These are phyloP conservation scores for Antheraea yamamai DNA, from an alignment of 2,888 invertebrate species.

Conservation along the genomic window DNA sequence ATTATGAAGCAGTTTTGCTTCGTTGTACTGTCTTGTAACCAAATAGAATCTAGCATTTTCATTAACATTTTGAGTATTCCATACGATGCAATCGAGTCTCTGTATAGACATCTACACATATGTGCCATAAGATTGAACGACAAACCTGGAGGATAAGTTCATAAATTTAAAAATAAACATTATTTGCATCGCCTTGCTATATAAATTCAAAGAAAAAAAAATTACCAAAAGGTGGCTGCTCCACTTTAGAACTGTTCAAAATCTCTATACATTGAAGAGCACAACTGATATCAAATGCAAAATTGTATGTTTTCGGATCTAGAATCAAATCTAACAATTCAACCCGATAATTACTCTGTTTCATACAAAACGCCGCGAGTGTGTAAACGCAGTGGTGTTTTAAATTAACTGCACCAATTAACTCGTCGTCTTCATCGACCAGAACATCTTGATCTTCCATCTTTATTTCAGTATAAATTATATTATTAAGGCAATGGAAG, in stretches of 20 bases:
- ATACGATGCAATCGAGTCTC: slow-evolving; percentile 58
- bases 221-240: slow-evolving; percentile 61
- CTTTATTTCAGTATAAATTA: slow-evolving; percentile 50
- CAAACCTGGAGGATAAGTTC: slow-evolving; percentile 50
- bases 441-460: slow-evolving; percentile 50
- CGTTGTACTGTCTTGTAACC: slow-evolving; percentile 50
- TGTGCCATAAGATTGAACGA: slow-evolving; percentile 63
- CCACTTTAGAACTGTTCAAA: slow-evolving; percentile 47
- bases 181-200: not conserved
- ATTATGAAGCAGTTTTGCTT: slow-evolving; percentile 72
- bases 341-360: slow-evolving; percentile 50
- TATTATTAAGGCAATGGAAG: slow-evolving; percentile 58
- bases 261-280: slow-evolving; percentile 60
- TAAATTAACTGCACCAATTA: slow-evolving; percentile 50
- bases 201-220: not conserved
- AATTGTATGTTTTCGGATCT: slow-evolving; percentile 60
- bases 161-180: slow-evolving; percentile 12
- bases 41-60: slow-evolving; percentile 58
- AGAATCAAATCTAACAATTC: slow-evolving; percentile 65
- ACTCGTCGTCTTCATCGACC: slow-evolving; percentile 57
- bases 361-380: slow-evolving; percentile 65
- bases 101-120: slow-evolving; percentile 66
- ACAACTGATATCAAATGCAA: slow-evolving; percentile 53
- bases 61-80: slow-evolving; percentile 57
- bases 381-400: slow-evolving; percentile 60